These are phyloP conservation scores for Lepidochitona cinerea DNA, from an alignment of 2,888 invertebrate genomes.

Conservation along the genomic window DNA sequence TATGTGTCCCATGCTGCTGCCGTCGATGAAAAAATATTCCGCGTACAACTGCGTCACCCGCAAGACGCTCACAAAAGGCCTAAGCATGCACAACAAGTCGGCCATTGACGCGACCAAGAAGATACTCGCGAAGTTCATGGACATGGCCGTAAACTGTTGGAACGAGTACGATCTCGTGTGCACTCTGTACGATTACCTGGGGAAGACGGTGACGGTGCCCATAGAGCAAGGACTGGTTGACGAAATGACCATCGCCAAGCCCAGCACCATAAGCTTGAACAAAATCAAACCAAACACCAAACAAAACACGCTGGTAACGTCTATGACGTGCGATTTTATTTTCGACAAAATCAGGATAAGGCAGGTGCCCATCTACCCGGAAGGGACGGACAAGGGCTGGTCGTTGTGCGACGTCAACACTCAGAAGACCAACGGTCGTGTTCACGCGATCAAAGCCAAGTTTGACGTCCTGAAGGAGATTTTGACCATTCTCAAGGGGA, in stretches of 20 bases:
- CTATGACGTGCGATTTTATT: background rate
- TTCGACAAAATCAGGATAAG: background rate
- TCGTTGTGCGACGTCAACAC: background rate
- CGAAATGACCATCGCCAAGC: background rate
- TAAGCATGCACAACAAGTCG: background rate
- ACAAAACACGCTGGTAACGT: background rate
- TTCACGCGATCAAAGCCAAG: background rate
- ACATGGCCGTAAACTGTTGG: background rate
- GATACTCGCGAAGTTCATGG: background rate
- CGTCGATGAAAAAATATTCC: background rate
- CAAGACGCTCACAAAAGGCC: background rate
- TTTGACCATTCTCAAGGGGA: background rate
- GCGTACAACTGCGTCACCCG: background rate
- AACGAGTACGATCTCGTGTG: background rate
- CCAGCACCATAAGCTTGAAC: background rate
- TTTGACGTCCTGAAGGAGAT: background rate
- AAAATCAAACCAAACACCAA: background rate
- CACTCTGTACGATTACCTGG: background rate
- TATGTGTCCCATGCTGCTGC: background rate
- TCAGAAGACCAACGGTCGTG: background rate
- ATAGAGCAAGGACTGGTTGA: background rate
- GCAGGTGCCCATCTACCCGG: background rate
- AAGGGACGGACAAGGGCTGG: background rate
- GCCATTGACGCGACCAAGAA: background rate
- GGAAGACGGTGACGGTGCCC: background rate